A percentile compares a stretch with the other conserved stretches of the same genome.
These are phyloP conservation scores for Xenopus borealis DNA, from an alignment of 2,113 vertebrate species.

Conservation along the genomic window DNA sequence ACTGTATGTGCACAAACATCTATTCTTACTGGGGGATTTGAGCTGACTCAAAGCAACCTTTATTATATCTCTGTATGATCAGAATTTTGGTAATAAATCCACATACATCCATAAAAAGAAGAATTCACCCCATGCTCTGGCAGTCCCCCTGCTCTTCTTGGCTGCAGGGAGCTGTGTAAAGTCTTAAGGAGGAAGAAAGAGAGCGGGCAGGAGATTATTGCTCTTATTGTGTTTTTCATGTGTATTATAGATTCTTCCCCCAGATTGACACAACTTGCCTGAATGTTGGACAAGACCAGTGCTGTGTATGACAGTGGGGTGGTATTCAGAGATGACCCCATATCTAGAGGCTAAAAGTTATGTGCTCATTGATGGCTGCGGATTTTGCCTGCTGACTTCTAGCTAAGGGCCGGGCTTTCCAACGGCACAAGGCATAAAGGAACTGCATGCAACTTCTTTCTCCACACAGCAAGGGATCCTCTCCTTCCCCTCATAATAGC, in stretches of 20 bases:
- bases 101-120: background rate
- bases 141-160: conserved; percentile 68
- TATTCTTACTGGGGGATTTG: too few species aligned
- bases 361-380: conserved; percentile 74
- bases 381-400: conserved; percentile 77
- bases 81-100: background rate
- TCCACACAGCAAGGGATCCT: conserved; percentile 65
- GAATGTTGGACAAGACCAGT: conserved; percentile 79
- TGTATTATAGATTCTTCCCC: conserved; percentile 69
- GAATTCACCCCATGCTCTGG: conserved; percentile 29
- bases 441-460: conserved; percentile 67
- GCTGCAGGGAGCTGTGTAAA: conserved; percentile 87
- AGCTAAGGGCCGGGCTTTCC: conserved; percentile 67
- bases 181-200: conserved; percentile 82
- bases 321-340: conserved; percentile 84
- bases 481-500: conserved; percentile 63
- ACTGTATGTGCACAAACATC: too few species aligned
- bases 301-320: conserved; percentile 83
- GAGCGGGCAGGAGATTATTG: conserved; percentile 85
- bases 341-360: conserved; percentile 76
- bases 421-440: conserved; percentile 64
- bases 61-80: too few species aligned
- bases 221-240: conserved; percentile 86
- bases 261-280: conserved; percentile 67
- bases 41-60: too few species aligned